Conservation (phyloP, 1,140 invertebrate genomes). For the Drosophila azteca region DNA sequence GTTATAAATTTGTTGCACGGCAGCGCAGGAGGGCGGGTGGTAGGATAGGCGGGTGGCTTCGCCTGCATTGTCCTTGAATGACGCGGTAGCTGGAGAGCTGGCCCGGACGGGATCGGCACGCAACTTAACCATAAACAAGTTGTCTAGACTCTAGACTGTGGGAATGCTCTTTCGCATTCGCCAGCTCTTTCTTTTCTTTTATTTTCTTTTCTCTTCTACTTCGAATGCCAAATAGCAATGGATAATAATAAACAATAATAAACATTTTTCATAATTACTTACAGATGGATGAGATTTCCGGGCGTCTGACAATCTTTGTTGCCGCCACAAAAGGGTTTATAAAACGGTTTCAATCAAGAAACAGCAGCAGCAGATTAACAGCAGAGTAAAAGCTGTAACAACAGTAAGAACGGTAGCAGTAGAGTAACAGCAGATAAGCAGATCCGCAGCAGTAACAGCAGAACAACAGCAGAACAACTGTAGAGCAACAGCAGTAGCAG, state of each 20-base stretch:
- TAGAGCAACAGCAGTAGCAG: no score
- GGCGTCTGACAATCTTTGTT: not conserved
- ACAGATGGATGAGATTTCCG: conserved; percentile 34
- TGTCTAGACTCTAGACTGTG: conserved; percentile 71
- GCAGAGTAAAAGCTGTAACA: no score
- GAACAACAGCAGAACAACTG: no score
- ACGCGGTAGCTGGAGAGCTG: conserved; percentile 16
- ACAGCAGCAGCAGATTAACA: no score
- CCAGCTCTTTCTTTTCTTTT: conserved; percentile 28
- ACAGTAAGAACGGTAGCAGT: no score
- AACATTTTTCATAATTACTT: conserved; percentile 53
- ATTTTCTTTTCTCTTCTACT: not conserved
- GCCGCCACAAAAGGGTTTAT: no score
- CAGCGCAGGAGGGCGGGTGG: conserved; percentile 25
- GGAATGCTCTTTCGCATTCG: conserved; percentile 48
- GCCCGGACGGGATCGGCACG: conserved; percentile 60
- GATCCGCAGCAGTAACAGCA: no score
- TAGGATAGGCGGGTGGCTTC: conserved; percentile 24
- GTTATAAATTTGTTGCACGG: conserved; percentile 76
- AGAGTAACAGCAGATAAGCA: no score
- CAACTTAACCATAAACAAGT: conserved; percentile 78
- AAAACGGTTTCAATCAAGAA: no score
- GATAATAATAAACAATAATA: conserved; percentile 30
- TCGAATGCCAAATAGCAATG: conserved; percentile 18
- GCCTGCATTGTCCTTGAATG: conserved; percentile 61